Base-by-base conservation (phyloP, 2,797 vertebrate species). In the Graptemys geographica region DNA sequence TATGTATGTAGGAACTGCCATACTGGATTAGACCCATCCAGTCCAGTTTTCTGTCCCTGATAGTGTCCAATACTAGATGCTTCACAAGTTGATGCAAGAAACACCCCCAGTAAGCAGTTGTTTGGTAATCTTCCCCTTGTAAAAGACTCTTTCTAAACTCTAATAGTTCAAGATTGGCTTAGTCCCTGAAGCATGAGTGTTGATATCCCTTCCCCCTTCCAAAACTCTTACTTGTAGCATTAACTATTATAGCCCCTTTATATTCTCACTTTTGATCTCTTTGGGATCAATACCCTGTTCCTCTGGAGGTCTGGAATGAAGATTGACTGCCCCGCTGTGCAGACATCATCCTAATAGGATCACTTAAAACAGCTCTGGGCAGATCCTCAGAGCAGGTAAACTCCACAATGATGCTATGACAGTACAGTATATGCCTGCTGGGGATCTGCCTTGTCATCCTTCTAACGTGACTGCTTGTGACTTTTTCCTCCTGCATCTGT, bases 201-300 rank as follows among this genome's bases (percentile, higher is more conserved):
- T 92, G 80, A 88, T 92, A 78, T 79, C 90, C 74, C 69, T 88
- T 92, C 56, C 85, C 90, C 74, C 57, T 88, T 92, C 56, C 85
- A 84, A 91, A 65, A 65, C 23, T 41, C 11, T 41, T 21, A 37
- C 19, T 41, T 72, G 25, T 65, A 87, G 51, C 85, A 91, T 91
- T 87, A 87, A 87, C 86, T 62, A 83, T 69, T 78, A 74, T 87
- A 82, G 86, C 53, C 81, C 59, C 59, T 72, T 53, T 82, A 65
- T 74, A 44, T 79, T 82, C 83, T 57, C 85, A 92, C 81, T 53
- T 92, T 92, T 57, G 49, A 11, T 80, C 82, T 55, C 79, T 76
- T 87, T 87, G 41, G 31, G 44, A 51, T 84, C 86, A 88, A 79
- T 84, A 57, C 57, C 52, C 79, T 80, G 56, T 81, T 92, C n/a